Conservation (phyloP, 2,888 invertebrate genomes). For the Ochropleura leucogaster region DNA sequence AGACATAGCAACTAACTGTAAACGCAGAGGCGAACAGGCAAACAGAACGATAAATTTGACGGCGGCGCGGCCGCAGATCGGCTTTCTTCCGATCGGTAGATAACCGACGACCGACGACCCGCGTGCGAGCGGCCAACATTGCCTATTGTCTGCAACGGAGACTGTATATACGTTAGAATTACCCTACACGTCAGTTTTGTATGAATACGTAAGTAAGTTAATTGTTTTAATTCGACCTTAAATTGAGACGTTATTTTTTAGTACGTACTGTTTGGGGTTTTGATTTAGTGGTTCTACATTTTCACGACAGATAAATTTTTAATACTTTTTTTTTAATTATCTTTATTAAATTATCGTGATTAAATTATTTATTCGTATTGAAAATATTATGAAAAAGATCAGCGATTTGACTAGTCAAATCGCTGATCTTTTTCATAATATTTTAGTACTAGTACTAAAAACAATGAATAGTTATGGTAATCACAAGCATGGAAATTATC, state of each 20-base stretch:
- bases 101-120: conserved; percentile 85
- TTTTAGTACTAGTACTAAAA: too few relatives aligned
- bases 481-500: background rate
- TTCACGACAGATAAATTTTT: background rate
- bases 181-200: conserved; percentile 48
- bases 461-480: too few relatives aligned
- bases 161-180: conserved; percentile 73
- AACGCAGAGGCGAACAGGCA: conserved; percentile 79
- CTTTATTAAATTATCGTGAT: too few relatives aligned
- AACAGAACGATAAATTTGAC: conserved; percentile 83
- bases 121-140: conserved; percentile 79
- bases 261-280: conserved; percentile 13
- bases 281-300: background rate
- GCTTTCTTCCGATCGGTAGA: conserved; percentile 85
- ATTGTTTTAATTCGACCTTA: conserved; percentile 51
- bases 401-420: too few relatives aligned
- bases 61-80: conserved; percentile 81
- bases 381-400: background rate
- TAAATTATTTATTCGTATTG: too few relatives aligned
- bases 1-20: conserved; percentile 80
- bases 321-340: too few relatives aligned
- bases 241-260: conserved; percentile 39
- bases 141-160: conserved; percentile 82
- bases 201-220: conserved; percentile 59
- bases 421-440: too few relatives aligned